Base-by-base conservation (phyloP, 2,797 vertebrate genomes). In the Arvicola amphibius region DNA sequence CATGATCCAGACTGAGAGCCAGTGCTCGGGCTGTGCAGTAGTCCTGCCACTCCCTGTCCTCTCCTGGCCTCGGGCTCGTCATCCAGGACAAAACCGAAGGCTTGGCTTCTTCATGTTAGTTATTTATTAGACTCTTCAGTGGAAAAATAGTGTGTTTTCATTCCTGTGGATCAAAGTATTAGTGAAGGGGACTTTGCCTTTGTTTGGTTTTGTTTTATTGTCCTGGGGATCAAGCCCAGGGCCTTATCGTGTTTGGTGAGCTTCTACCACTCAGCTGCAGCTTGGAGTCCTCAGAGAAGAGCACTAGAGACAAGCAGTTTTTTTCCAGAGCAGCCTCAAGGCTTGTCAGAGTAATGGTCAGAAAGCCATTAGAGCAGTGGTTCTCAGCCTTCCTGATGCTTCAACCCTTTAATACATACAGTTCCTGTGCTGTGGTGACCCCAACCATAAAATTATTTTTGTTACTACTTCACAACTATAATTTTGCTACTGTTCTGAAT, bases 41-140 rank as follows among this genome's bases (percentile, higher is more conserved):
- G 40, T 10, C 10, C 14, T 92, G 79, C 76, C 14, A 7, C 73
- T 88, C 43, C 32, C 23, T 59, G n/a, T n/a, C 65, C 63, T 65
- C 32, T 32, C 11, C 63, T 40, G 67, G 17, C 87, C 71, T 81
- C 76, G 84, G n/a, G 74, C 65, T 92, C 69, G 43, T 92, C n/a
- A 59, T 77, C 53, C 88, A 1, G 76, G 73, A 81, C 87, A 94
- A 90, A 78, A 17, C 63, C 79, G 32, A 95, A n/a, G 6, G 29
- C 61, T 93, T 87, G 78, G 12, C 40, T 32, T 89, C 19, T 76
- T 23, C 59, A 78, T 56, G 9, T 73, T 88, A 37, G 25, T 80
- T 91, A 94, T 85, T 93, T 96, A 17, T 91, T 88, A 61, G 51
- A 84, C 9, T 79, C 19, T 74, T 92, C 3, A 81, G 27, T 78